A percentile compares a stretch with the other conserved stretches of the same genome.
Conservation (phyloP, 2,797 vertebrate species). For the Enteromius unitaeniatus region DNA sequence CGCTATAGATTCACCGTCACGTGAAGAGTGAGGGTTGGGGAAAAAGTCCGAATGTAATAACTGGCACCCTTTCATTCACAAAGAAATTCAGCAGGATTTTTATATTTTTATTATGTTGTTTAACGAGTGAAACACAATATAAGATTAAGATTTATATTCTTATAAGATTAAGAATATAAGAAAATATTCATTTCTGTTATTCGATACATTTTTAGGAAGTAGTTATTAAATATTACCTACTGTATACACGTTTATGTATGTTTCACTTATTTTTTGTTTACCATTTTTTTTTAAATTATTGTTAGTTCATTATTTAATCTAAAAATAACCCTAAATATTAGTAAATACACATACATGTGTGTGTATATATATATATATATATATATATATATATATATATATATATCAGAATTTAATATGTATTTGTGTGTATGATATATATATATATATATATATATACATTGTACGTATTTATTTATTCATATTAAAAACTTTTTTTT, state of each 20-base stretch:
- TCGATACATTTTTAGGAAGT: neutral
- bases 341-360: no score
- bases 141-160: neutral
- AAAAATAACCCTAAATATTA: no score
- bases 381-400: no score
- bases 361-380: no score
- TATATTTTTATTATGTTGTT: neutral
- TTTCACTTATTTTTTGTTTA: neutral
- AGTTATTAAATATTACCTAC: neutral
- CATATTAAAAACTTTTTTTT: neutral
- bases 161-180: no score
- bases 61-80: neutral
- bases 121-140: neutral
- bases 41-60: neutral
- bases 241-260: neutral
- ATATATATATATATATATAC: no score
- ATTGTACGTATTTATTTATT: no score
- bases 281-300: neutral
- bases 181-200: neutral
- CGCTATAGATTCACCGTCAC: conserved; percentile 29
- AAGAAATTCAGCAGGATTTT: neutral
- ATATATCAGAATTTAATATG: no score
- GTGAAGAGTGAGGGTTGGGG: neutral
- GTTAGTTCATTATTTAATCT: no score
- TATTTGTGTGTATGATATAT: neutral